Conservation (phyloP, 1,140 invertebrate species). For the Druon quercuslanigerum region DNA sequence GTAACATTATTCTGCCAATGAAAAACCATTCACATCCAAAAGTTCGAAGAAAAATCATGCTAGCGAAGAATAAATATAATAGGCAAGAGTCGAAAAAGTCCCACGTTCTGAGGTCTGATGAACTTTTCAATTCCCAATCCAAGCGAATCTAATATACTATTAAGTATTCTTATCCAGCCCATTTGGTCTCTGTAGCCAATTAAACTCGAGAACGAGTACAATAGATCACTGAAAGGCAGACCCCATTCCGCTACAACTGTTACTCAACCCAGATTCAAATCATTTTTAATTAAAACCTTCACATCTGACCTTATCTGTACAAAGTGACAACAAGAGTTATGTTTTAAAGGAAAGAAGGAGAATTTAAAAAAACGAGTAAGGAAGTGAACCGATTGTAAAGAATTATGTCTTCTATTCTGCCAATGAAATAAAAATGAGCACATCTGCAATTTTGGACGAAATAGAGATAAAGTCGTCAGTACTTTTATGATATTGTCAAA, state of each 20-base stretch:
- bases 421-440: too few species aligned
- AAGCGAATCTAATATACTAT: background rate
- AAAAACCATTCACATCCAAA: background rate
- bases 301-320: slow-evolving; percentile 5
- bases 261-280: slow-evolving; percentile 29
- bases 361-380: too few species aligned
- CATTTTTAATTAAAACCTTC: slow-evolving; percentile 23
- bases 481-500: too few species aligned
- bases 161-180: background rate
- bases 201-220: slow-evolving; percentile 24
- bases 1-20: background rate
- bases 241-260: background rate
- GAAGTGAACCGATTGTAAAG: too few species aligned
- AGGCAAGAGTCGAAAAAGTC: too few species aligned
- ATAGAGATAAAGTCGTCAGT: too few species aligned
- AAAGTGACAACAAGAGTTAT: slow-evolving; percentile 3
- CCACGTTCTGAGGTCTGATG: too few species aligned
- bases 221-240: slow-evolving; percentile 26
- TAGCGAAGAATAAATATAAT: too few species aligned
- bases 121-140: too few species aligned
- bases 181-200: slow-evolving; percentile 6
- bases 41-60: too few species aligned
- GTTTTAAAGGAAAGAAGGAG: background rate
- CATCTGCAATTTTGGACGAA: too few species aligned
- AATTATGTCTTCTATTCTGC: too few species aligned